Base-by-base conservation (phyloP, 2,797 vertebrate genomes). In the Enteromius trimaculatus region DNA sequence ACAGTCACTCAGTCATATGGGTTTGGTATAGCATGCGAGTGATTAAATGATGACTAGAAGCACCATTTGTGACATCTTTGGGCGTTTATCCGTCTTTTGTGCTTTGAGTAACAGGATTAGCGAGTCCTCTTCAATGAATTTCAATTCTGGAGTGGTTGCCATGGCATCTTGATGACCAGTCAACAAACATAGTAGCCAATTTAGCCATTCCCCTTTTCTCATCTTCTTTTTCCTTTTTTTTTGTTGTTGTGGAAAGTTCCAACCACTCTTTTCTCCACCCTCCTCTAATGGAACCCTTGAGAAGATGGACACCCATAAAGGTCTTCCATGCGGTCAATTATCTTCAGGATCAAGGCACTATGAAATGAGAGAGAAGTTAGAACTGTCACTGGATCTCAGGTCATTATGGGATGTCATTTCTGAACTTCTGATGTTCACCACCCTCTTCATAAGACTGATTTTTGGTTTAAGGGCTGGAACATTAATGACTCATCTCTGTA, bases 221-320 rank as follows among this genome's bases (percentile, higher is more conserved):
- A 66, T 70, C 75, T 84, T 79, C 84, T 89, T 80, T 31, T 7
- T 10, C 47, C 80, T 26, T 7, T 60, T 7, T 60, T 86, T 86
- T 88, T 85, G 86, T 90, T 89, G 87, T 90, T 87, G 86, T 92
- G 90, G 87, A 92, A 86, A 81, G 90, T 92, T 91, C 90, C 88
- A 88, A 84, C 84, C 76, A 76, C 84, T 47, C 49, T 53, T 51
- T 86, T 83, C 86, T 83, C 86, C 84, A 84, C 85, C 86, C 84
- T 79, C 79, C 60, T 64, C 19, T 60, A 83, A 79, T 79, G 81
- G 74, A 82, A 89, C 66, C 81, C 37, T 80, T 70, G 71, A 86
- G 60, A 81, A 65, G 69, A 83, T 69, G 13, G 66, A 83, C 5
- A 87, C 39, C 72, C 81, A 79, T 77, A n/a, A 68, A 76, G 31